Conservation (phyloP, 53 echinoderm and acorn worm genomes). For the Holothuria leucospilota region DNA sequence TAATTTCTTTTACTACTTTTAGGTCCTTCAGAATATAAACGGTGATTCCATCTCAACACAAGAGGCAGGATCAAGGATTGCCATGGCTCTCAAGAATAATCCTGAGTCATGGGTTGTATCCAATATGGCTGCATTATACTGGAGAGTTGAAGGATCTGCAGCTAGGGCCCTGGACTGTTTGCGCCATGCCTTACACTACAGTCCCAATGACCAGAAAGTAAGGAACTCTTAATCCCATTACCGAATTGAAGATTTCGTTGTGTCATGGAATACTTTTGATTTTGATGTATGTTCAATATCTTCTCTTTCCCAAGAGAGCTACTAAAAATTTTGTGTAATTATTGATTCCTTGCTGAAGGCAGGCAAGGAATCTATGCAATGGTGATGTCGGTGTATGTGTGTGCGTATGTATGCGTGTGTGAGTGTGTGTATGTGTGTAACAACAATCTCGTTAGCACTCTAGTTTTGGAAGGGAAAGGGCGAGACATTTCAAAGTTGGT, state of each 20-base stretch:
- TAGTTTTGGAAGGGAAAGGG: too few relatives aligned
- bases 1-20: neutral
- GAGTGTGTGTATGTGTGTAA: too few relatives aligned
- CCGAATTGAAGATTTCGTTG: neutral
- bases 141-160: conserved; percentile 88
- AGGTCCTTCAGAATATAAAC: conserved; percentile 66
- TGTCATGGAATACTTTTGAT: too few relatives aligned
- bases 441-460: too few relatives aligned
- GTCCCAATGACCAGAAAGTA: conserved; percentile 71
- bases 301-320: neutral
- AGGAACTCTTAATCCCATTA: neutral
- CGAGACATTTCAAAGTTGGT: too few relatives aligned
- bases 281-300: neutral
- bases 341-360: too few relatives aligned
- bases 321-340: neutral
- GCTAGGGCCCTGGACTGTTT: conserved; percentile 85
- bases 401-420: too few relatives aligned
- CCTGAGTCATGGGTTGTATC: conserved; percentile 87
- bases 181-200: conserved; percentile 77
- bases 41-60: conserved; percentile 64
- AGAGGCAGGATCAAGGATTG: conserved; percentile 73
- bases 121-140: conserved; percentile 93
- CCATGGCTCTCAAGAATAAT: conserved; percentile 78
- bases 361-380: too few relatives aligned
- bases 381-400: too few relatives aligned